Base-by-base conservation (phyloP, 2,888 invertebrate genomes). In the Itoplectis maculator region DNA sequence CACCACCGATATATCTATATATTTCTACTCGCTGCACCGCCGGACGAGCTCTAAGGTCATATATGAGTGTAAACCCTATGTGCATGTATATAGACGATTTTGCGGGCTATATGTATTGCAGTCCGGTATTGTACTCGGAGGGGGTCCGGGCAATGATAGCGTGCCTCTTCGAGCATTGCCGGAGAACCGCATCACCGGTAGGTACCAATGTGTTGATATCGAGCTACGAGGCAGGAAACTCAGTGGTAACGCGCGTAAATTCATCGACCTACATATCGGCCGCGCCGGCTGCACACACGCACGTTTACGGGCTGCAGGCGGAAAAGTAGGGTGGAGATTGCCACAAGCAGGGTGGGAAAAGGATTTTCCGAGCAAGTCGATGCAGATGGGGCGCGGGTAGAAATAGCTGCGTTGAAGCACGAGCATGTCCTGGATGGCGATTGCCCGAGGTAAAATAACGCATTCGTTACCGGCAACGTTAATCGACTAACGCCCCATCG, bases 391-490 rank as follows among this genome's bases (percentile, higher is more conserved):
- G 51, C 68, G 13, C n/a, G 51, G n/a, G 63, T 45, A 37, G 45
- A 77, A 77, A 68, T 37, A 18, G 66, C 40, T 42, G n/a, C n/a
- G 18, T 11, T 18, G 20, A 51, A 51, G 15, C 40, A 56, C 20
- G 40, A 23, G 37, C 29, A 69, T 18, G 49, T n/a, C 59, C 65
- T 59, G 42, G 49, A 45, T 65, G 49, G 74, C 65, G 47, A 74
- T 69, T 49, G 69, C 35, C 56, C 20, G 56, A 45, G 65, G 69
- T 35, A 56, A 74, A 74, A 78, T 70, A 78, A 82, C 81, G 81
- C 63, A 63, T 78, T 78, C 81, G 69, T 74, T 74, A 66, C 78
- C 51, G 47, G 49, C 20, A 74, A 68, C 81, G 81, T 69, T 78
- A 78, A 82, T 74, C 78, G 78, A 78, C 69, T 74, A 74, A 56